Evolutionary conservation across 92 coral and sea anemone species (phyloP), one percentile per base, ranked within the genome.

Genomic region (Actinostola sp.): DNA sequence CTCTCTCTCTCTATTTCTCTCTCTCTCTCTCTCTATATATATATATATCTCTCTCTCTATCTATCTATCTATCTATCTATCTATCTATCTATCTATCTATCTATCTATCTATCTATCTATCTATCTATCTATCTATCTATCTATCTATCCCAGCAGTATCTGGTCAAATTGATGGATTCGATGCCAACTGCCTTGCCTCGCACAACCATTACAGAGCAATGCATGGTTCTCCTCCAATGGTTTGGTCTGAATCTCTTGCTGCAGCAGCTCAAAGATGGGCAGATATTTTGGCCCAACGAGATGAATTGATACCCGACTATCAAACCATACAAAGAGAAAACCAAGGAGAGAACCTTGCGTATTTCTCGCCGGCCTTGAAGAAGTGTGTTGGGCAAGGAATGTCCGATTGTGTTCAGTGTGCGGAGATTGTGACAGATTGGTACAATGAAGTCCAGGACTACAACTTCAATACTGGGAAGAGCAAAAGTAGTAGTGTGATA

Each of bases 301-400:
- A 89, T 63, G 81, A 75, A 41, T 83, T 92, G 59, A 81, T 79
- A 17, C 96, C 89, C 73, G 96, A 89, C 57, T 56, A 66, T 19
- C 71, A 69, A 7, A 76, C 82, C 29, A 66, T 92, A 27, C 65
- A 72, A 10, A 64, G 71, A 52, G 73, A 69, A 31, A 67, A 86
- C 55, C 83, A 89, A 53, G 96, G 97, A 30, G 97, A 92, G 53
- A 92, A 86, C 34, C 81, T 92, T 44, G 97, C 92, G 17, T 92
- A 86, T 89, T 84, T 89, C 38, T 66, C 70, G 23, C 97, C 97
- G 1, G 80, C 84, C 25, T 84, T 73, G 49, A 71, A 85, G 16
- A 89, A 89, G 71, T 92, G 97, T 23, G 21, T 46, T 59, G 88
- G 80, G 10, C 29, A 73, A 2, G 77, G 75, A 62, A 79, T 66